phyloP scores from a whole-genome alignment of 2,888 invertebrate species.

The Argyra leucocephala region DNA sequence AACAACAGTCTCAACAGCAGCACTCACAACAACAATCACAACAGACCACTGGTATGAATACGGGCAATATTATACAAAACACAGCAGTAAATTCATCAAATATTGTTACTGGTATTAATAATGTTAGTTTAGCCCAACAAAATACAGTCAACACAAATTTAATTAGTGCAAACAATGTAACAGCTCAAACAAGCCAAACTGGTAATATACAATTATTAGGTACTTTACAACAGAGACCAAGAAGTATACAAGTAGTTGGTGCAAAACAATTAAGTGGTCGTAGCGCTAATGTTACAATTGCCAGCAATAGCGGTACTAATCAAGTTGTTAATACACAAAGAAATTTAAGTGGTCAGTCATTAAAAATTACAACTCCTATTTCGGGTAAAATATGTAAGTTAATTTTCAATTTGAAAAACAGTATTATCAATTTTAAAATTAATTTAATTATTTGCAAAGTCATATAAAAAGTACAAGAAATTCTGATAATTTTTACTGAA shows the following conservation, averaged over 20 bases:
- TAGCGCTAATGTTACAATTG: conserved; percentile 22
- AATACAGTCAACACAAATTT: conserved; percentile 5
- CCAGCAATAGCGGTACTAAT: conserved; percentile 6
- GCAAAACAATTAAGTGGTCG: conserved; percentile 37
- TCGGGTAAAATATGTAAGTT: conserved; percentile 29
- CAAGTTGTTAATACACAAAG: conserved; percentile 29
- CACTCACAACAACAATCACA: conserved; percentile 24
- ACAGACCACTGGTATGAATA: conserved; percentile 18
- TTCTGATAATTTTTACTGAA: too few relatives aligned
- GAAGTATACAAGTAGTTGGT: conserved; percentile 41
- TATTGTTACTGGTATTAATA: neutral
- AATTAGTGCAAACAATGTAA: conserved; percentile 15
- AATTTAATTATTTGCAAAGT: too few relatives aligned
- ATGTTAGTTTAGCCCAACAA: neutral
- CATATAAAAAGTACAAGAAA: too few relatives aligned
- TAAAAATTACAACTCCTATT: conserved; percentile 39
- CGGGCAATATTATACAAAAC: conserved; percentile 15
- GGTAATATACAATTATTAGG: conserved; percentile 34
- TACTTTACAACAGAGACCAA: conserved; percentile 37
- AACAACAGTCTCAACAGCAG: conserved; percentile 23
- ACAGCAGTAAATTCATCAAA: neutral
- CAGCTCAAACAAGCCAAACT: conserved; percentile 13
- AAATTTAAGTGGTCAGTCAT: conserved; percentile 38
- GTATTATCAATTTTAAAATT: conserved; percentile 11
- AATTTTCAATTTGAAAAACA: too few relatives aligned